Evolutionary conservation across 1,140 invertebrate species (phyloP), one percentile per base, ranked within the genome.

Genomic region (Tetramorium parvispinum): DNA sequence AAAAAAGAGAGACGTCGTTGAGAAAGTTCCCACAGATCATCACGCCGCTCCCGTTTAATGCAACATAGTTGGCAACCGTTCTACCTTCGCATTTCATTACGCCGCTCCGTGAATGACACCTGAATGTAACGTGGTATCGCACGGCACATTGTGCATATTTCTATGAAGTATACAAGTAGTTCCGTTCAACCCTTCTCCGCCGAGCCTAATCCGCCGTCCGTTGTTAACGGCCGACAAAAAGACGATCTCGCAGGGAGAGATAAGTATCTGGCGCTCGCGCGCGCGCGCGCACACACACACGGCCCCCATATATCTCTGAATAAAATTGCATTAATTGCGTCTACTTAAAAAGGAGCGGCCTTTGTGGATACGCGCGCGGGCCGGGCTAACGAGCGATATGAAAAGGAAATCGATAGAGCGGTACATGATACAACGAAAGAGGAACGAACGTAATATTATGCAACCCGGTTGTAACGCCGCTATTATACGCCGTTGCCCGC

Each of bases 321-420:
- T 85, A 85, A 87, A 90, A 79, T 87, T 66, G 59, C 59, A 90
- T 87, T 57, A 89, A 83, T 79, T 89, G 40, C 59, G 46, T 43
- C 85, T 77, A 43, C 65, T 75, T 75, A 83, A 46, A 70, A 43
- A 61, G 46, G 24, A 49, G 53, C 68, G 32, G 13, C 24, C 40
- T 59, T 75, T 61, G 55, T 53, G 55, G 78, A 86, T 85, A 43
- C 61, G 18, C 11, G 46, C 53, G 32, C 55, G 55, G 16, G 53
- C 32, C 68, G 32, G 70, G 21, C 78, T 83, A 83, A 83, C 65
- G 75, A 75, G 70, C 81, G 71, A 70, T 75, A 71, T 40, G 79
- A 59, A 71, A 76, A 68, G 85, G 85, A 87, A 91, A 91, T 83
- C 83, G 78, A 89, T 91, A 77, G 76, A 88, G 89, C 89, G 78